Evolutionary conservation across 2,888 invertebrate species (phyloP).

Genomic region (Agrilus biguttatus): DNA sequence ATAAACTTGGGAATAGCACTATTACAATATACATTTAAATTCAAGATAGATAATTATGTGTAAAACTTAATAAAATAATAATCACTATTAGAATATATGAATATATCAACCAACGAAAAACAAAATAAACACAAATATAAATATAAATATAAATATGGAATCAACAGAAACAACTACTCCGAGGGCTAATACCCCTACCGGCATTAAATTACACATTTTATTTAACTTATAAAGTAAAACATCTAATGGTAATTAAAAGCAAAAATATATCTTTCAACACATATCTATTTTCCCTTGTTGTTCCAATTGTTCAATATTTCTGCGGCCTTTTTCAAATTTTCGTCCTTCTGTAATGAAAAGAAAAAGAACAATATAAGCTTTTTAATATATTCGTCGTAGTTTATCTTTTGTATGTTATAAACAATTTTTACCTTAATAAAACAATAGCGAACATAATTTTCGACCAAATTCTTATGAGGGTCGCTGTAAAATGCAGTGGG

Average conservation of each 20-base stretch:
- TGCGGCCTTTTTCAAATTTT: conserved; percentile 50
- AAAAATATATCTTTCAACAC: conserved; percentile 1
- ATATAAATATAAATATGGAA: too few relatives aligned
- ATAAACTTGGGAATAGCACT: neutral
- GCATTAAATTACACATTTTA: conserved; percentile 16
- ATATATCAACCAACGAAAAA: too few relatives aligned
- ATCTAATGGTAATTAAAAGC: neutral
- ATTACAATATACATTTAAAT: conserved; percentile 1
- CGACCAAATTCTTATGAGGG: conserved; percentile 63
- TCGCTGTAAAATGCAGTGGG: conserved; percentile 85
- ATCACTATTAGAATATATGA: too few relatives aligned
- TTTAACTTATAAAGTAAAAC: neutral
- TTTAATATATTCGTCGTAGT: neutral
- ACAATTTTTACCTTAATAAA: conserved; percentile 64
- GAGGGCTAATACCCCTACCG: too few relatives aligned
- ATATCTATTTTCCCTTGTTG: conserved; percentile 5
- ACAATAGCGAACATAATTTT: conserved; percentile 82
- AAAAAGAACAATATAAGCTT: conserved; percentile 4
- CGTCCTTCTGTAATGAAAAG: conserved; percentile 50
- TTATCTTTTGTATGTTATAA: neutral
- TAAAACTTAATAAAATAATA: too few relatives aligned
- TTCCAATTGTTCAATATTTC: conserved; percentile 50
- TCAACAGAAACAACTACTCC: too few relatives aligned
- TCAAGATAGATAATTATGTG: neutral
- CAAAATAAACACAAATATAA: too few relatives aligned